Evolutionary conservation across 2,113 vertebrate genomes (phyloP).

Genomic region (Fulmarus glacialis): DNA sequence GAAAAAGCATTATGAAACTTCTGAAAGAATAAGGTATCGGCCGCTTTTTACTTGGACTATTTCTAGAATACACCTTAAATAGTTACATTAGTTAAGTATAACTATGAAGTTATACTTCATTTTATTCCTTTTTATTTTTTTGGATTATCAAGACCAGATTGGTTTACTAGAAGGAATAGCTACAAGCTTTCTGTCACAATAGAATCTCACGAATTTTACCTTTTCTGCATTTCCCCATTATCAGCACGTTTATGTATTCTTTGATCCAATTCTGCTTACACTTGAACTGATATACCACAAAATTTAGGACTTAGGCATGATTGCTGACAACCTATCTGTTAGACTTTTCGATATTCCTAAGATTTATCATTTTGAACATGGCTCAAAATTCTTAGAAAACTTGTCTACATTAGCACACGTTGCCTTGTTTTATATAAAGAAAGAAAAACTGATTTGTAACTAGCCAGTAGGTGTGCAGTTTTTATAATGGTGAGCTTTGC

Average conservation of each 20-base stretch:
- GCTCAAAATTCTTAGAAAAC: not conserved
- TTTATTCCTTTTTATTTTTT: not conserved
- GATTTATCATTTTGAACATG: not conserved
- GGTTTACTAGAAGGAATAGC: not conserved
- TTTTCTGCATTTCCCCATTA: not conserved
- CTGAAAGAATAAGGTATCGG: not conserved
- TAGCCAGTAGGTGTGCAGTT: not conserved
- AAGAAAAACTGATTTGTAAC: not conserved
- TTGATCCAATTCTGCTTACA: not conserved
- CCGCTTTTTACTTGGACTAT: not conserved
- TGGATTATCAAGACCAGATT: not conserved
- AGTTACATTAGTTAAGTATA: not conserved
- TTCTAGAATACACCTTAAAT: not conserved
- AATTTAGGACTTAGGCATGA: not conserved
- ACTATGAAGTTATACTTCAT: not conserved
- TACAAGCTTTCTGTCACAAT: not conserved
- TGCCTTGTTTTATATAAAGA: not conserved
- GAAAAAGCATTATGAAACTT: not conserved
- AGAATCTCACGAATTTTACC: not conserved
- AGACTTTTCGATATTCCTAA: not conserved
- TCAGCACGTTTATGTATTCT: not conserved
- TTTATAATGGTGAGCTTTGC: not conserved
- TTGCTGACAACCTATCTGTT: not conserved
- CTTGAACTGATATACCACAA: not conserved
- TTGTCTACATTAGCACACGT: not conserved